Evolutionary conservation across 64 coral and sea anemone genomes (phyloP).

Genomic region (Trachythela sp.): DNA sequence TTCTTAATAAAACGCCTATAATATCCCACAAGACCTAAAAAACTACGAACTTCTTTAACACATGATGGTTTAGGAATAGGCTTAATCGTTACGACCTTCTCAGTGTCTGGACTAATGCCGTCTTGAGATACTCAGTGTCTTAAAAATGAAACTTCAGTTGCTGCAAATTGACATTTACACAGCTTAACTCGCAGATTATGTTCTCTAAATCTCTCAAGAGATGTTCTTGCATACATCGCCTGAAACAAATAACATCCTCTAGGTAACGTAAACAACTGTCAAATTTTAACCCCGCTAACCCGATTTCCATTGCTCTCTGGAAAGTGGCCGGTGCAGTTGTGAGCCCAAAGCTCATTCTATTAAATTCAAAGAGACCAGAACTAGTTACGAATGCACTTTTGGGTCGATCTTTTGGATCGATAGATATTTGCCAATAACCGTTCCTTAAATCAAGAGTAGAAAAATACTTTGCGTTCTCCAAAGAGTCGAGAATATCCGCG

Average conservation of each 20-base stretch:
- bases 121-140: slow-evolving; percentile 25
- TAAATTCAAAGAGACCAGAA: not conserved
- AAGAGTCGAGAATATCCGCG: not conserved
- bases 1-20: slow-evolving; percentile 34
- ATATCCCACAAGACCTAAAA: slow-evolving; percentile 42
- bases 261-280: not conserved
- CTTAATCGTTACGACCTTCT: slow-evolving; percentile 10
- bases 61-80: not conserved
- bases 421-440: not conserved
- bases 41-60: slow-evolving; percentile 29
- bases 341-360: not conserved
- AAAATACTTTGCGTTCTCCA: not conserved
- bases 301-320: not conserved
- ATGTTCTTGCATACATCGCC: not conserved
- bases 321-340: not conserved
- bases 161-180: not conserved
- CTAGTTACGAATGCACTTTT: not conserved
- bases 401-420: not conserved
- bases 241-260: not conserved
- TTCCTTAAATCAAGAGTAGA: not conserved
- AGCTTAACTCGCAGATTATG: not conserved
- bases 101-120: slow-evolving; percentile 23
- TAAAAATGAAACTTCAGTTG: not conserved
- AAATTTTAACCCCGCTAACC: not conserved
- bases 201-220: not conserved